Evolutionary conservation across 2,113 vertebrate genomes (phyloP), one percentile per base, ranked within the genome.

Genomic region (Leucoraja erinaceus): DNA sequence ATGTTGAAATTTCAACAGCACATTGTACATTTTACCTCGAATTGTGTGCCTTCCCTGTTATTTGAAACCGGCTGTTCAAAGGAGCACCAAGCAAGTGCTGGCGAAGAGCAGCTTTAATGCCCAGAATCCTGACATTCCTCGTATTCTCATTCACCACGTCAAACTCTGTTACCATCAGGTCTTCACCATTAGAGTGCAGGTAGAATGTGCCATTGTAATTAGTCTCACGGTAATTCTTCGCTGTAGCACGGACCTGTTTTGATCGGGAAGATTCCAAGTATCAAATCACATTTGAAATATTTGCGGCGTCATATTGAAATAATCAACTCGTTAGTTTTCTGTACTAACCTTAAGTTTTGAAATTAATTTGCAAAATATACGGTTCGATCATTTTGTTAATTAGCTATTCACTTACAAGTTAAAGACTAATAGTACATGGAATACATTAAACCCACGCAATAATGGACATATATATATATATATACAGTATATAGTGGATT

Each of bases 31-130:
- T 63, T 93, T 94, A 98, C 98, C 97, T 98, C 94, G 97, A 94
- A 2, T 95, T 94, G 68, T 96, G 95, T 81, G 95, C 63, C 94
- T 97, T 97, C 93, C 96, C 94, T 0, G 93, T 93, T 66, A 98
- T 93, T 93, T 95, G 95, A 63, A 98, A 93, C 38, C 94, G 93
- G 66, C 96, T 88, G 38, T 95, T 93, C 22, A 93, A 93, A 76
- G 95, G 93, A 4, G 92, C 90, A 33, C 94, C 93, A 76, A 97
- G 81, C 70, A 97, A 31, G 8, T 93, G 94, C 94, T 98, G 97
- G n/a, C 93, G 95, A 38, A 98, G 66, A 54, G 95, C 93, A 93
- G 96, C 4, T 2, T 90, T 95, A 93, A 96, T 54, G 7, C 93
- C 93, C 18, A 96, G 4, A 7, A 59, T 61, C 94, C 83, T 93